Conservation (phyloP, 2,113 vertebrate genomes). For the Indicator maculatus region DNA sequence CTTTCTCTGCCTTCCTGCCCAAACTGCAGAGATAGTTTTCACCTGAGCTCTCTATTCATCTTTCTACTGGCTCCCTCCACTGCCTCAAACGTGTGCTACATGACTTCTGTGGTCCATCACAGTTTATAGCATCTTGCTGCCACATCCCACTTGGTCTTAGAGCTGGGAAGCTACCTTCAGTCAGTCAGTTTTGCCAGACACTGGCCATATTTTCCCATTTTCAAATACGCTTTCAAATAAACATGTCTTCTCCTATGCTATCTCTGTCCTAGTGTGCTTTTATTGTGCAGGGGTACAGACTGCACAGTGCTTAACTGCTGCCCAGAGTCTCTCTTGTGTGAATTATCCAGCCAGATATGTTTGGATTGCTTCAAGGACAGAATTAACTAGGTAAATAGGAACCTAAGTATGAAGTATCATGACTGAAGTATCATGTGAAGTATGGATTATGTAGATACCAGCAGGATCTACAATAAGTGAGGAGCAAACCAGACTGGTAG, state of each 20-base stretch:
- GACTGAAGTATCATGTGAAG: background rate
- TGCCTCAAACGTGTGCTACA: background rate
- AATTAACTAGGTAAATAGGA: background rate
- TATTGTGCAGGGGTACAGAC: background rate
- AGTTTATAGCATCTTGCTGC: background rate
- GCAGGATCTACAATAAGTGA: background rate
- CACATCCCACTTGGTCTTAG: background rate
- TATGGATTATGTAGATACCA: background rate
- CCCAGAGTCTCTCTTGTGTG: background rate
- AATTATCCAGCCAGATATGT: background rate
- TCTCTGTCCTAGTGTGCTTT: background rate
- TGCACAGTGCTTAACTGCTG: background rate
- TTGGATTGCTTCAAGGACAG: background rate
- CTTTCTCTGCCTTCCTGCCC: background rate
- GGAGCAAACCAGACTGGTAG: background rate
- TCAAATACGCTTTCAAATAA: background rate
- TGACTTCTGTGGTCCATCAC: background rate
- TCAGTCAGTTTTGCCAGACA: background rate
- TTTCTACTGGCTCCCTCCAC: background rate
- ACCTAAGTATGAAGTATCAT: background rate
- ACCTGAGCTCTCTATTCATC: background rate
- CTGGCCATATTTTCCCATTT: background rate
- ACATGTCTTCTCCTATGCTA: background rate
- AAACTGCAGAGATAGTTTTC: background rate
- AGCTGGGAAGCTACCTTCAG: background rate